Evolutionary conservation across 2,113 vertebrate species (phyloP).

Genomic region (Chaetodon trifascialis): DNA sequence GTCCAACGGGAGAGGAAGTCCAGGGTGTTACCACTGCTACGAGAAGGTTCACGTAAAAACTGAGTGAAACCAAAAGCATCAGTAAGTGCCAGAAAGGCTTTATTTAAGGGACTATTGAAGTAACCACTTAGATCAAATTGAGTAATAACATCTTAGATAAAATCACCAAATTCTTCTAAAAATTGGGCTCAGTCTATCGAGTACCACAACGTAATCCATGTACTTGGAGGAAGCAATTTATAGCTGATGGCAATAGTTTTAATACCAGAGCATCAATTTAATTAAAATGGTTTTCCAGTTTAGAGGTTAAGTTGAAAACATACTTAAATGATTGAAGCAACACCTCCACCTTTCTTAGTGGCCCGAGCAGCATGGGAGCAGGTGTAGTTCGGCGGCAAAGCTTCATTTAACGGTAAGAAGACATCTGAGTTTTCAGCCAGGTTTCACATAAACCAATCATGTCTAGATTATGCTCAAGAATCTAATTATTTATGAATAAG

Average conservation of each 20-base stretch:
- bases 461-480: background rate
- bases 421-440: background rate
- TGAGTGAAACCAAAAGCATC: background rate
- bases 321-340: background rate
- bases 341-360: background rate
- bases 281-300: background rate
- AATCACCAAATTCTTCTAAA: background rate
- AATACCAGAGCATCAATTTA: background rate
- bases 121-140: background rate
- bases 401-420: background rate
- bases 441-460: background rate
- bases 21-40: background rate
- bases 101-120: background rate
- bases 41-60: background rate
- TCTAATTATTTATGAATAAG: background rate
- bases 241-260: background rate
- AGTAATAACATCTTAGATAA: background rate
- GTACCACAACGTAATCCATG: background rate
- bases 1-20: background rate
- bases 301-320: background rate
- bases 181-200: background rate
- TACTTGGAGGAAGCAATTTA: background rate
- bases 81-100: too few relatives aligned
- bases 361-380: background rate
- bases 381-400: background rate